Base-by-base conservation (phyloP, 2,797 vertebrate species). In the Hydrophis major region DNA sequence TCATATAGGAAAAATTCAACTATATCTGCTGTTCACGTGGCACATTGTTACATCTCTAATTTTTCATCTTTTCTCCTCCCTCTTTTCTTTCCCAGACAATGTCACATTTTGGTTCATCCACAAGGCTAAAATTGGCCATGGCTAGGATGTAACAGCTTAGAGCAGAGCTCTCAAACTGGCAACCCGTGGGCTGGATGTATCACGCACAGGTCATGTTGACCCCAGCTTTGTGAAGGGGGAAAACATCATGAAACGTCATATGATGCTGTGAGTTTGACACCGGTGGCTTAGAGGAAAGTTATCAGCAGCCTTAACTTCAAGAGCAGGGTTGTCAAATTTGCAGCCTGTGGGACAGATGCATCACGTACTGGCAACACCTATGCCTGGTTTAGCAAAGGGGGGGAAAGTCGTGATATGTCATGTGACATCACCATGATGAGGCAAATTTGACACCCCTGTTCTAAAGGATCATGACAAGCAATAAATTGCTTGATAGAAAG, bases 101-200 rank as follows among this genome's bases (percentile, higher is more conserved):
- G 27, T 27, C 28, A n/a, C 7, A 14, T 18, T 14, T n/a, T 37
- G 53, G 18, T 4, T 42, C 69, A 42, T 22, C 32, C 69, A 22
- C 1, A 22, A 20, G 69, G 32, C 32, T 78, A 78, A 78, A 78
- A 78, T 42, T 37, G 20, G 37, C 69, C 32, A 22, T 42, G 69
- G 69, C 16, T 13, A 69, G 14, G 16, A 37, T 74, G 69, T 10
- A 37, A 74, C 32, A 74, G 32, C 32, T 42, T 78, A 78, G 32
- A 78, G 32, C 27, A 63, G 25, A 25, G 25, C 25, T 63, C 10
- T 63, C 11, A 28, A 63, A 63, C 27, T 63, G 61, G 27, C 4
- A 1, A 27, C 27, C 10, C 0, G 0, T 11, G 27, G 61, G 8
- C 10, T 11, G 2, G 25, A 28, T 63, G 25, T 10, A 63, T 61